Conservation (phyloP, 1,140 invertebrate species). For the Hermetia illucens region DNA sequence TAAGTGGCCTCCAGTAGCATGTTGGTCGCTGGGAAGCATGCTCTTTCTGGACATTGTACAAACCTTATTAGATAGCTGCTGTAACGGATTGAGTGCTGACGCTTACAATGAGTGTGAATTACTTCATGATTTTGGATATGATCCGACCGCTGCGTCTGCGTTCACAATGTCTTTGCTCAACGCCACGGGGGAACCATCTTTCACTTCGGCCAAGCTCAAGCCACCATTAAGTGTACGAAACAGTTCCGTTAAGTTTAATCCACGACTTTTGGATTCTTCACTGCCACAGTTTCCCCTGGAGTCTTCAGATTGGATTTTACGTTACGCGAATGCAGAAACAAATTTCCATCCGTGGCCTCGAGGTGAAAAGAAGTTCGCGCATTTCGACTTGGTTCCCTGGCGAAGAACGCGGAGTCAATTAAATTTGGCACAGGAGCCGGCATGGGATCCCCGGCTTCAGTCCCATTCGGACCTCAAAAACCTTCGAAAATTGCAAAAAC, state of each 20-base stretch:
- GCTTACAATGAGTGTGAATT: too few species aligned
- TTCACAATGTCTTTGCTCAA: too few species aligned
- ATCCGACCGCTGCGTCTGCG: too few species aligned
- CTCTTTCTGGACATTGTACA: too few species aligned
- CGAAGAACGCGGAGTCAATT: slow-evolving; percentile 8
- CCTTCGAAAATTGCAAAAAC: slow-evolving; percentile 12
- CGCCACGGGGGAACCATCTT: too few species aligned
- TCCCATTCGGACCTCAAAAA: not conserved
- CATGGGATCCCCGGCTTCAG: slow-evolving; percentile 3
- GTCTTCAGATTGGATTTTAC: slow-evolving; percentile 8
- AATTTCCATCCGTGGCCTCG: slow-evolving; percentile 22
- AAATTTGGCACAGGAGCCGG: slow-evolving; percentile 11
- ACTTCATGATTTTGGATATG: too few species aligned
- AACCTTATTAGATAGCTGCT: too few species aligned
- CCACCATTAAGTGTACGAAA: slow-evolving; percentile 1
- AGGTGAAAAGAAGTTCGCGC: slow-evolving; percentile 11
- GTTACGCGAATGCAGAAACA: slow-evolving; percentile 14
- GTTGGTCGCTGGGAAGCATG: too few species aligned
- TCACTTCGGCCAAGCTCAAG: too few species aligned
- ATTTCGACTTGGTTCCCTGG: slow-evolving; percentile 27
- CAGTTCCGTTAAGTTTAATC: not conserved
- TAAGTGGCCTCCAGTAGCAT: too few species aligned
- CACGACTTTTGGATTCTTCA: not conserved
- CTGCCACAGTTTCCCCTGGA: too few species aligned
- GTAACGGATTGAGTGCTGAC: too few species aligned